These are phyloP conservation scores for Spilarctia lutea DNA, from an alignment of 2,888 invertebrate species.

Conservation along the genomic window DNA sequence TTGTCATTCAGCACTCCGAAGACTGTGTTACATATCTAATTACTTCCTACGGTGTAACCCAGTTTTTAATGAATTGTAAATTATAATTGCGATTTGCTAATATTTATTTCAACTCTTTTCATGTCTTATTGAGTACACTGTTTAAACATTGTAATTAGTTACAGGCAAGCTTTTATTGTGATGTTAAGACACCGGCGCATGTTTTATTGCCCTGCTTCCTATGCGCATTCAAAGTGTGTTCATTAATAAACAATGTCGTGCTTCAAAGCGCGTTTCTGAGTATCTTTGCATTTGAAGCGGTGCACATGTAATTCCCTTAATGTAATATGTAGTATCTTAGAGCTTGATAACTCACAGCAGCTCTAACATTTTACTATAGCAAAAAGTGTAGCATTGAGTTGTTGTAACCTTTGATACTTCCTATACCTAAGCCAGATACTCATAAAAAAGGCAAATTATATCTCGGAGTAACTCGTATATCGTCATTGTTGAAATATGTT, in stretches of 20 bases:
- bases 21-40: slow-evolving; percentile 61
- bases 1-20: slow-evolving; percentile 58
- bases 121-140: slow-evolving; percentile 8
- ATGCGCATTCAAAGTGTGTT: slow-evolving; percentile 64
- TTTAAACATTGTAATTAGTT: slow-evolving; percentile 32
- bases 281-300: slow-evolving; percentile 58
- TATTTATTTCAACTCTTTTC: slow-evolving; percentile 13
- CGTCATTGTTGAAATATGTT: slow-evolving; percentile 36
- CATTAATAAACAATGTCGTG: slow-evolving; percentile 74
- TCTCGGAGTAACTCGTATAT: slow-evolving; percentile 24
- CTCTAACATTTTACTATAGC: slow-evolving; percentile 25
- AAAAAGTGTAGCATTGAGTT: slow-evolving; percentile 41
- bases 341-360: slow-evolving; percentile 38
- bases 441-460: slow-evolving; percentile 36
- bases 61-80: slow-evolving; percentile 47
- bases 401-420: slow-evolving; percentile 52
- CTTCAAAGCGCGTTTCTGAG: slow-evolving; percentile 71
- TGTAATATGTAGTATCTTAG: slow-evolving; percentile 32
- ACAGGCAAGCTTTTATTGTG: slow-evolving; percentile 38
- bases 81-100: slow-evolving; percentile 23
- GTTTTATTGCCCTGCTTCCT: slow-evolving; percentile 70
- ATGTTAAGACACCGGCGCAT: slow-evolving; percentile 54
- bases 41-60: slow-evolving; percentile 58
- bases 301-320: slow-evolving; percentile 38
- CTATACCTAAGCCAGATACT: slow-evolving; percentile 32